A percentile compares a stretch with the other conserved stretches of the same genome.
These are phyloP conservation scores for Netelia inedita DNA, from an alignment of 2,888 invertebrate genomes.

Conservation along the genomic window DNA sequence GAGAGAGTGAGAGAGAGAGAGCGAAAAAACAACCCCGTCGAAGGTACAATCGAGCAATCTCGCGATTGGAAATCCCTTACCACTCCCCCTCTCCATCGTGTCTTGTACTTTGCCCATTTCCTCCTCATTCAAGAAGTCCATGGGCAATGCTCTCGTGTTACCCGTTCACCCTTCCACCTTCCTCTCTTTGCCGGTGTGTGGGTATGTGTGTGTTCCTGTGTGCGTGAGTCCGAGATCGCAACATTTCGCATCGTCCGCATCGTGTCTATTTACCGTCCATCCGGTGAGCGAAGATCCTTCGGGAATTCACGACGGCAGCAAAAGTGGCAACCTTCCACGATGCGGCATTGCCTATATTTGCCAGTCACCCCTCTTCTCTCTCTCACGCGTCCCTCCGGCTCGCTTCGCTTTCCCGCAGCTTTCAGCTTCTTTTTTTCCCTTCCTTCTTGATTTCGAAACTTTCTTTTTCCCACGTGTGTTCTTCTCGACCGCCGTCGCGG, in stretches of 20 bases:
- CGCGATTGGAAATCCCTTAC: conserved; percentile 79
- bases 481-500: conserved; percentile 9
- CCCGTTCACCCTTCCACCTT: conserved; percentile 2
- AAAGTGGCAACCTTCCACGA: conserved; percentile 37
- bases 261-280: conserved; percentile 75
- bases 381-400: background rate
- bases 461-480: conserved; percentile 34
- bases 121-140: conserved; percentile 42
- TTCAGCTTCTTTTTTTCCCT: conserved; percentile 29
- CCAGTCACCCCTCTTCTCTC: conserved; percentile 8
- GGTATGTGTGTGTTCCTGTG: background rate
- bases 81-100: background rate
- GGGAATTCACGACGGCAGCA: conserved; percentile 71
- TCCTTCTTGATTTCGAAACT: conserved; percentile 69
- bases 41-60: conserved; percentile 83
- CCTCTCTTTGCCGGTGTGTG: conserved; percentile 9
- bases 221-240: conserved; percentile 70
- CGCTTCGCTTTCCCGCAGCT: conserved; percentile 56
- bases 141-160: conserved; percentile 7
- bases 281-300: conserved; percentile 72
- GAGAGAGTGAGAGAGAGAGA: conserved; percentile 64
- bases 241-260: conserved; percentile 69
- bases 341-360: conserved; percentile 33
- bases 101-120: conserved; percentile 14
- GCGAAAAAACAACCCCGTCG: conserved; percentile 52